Evolutionary conservation across 2,113 vertebrate genomes (phyloP).

Genomic region (Zingel zingel): DNA sequence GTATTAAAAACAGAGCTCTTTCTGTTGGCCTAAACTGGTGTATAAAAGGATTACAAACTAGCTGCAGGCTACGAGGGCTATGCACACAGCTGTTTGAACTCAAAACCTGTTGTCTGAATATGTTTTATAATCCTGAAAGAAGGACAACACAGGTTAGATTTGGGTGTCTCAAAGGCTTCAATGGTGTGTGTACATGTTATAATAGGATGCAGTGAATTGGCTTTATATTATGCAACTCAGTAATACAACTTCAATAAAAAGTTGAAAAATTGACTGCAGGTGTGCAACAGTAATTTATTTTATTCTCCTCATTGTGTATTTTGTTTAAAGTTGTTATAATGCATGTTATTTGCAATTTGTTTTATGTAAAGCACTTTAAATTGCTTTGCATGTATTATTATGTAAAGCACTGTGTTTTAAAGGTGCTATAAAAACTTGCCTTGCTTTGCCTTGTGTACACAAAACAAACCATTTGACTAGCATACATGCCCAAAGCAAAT

Average conservation of each 20-base stretch:
- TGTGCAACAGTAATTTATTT: background rate
- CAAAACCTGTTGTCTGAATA: constrained; percentile 19
- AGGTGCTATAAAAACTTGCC: background rate
- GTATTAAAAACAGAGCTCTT: constrained; percentile 65
- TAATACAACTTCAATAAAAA: too few relatives aligned
- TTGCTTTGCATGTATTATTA: background rate
- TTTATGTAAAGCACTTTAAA: background rate
- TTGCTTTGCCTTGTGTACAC: background rate
- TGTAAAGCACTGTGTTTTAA: background rate
- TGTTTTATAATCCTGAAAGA: constrained; percentile 19
- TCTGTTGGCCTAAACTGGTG: constrained; percentile 76
- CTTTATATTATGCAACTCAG: background rate
- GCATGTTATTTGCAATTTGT: background rate
- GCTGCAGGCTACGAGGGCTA: constrained; percentile 9
- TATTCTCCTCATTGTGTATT: background rate
- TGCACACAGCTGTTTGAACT: constrained; percentile 37
- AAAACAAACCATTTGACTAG: background rate
- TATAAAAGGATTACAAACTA: constrained; percentile 80
- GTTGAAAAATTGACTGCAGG: background rate
- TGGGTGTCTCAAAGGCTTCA: background rate
- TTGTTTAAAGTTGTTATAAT: background rate
- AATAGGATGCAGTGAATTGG: background rate
- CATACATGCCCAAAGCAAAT: background rate
- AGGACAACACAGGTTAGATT: background rate
- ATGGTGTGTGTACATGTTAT: background rate